Percentiles rank a stretch among this genome's conserved stretches.
Evolutionary conservation across 2,888 invertebrate genomes (phyloP).

Genomic region (Diarsia mendica): DNA sequence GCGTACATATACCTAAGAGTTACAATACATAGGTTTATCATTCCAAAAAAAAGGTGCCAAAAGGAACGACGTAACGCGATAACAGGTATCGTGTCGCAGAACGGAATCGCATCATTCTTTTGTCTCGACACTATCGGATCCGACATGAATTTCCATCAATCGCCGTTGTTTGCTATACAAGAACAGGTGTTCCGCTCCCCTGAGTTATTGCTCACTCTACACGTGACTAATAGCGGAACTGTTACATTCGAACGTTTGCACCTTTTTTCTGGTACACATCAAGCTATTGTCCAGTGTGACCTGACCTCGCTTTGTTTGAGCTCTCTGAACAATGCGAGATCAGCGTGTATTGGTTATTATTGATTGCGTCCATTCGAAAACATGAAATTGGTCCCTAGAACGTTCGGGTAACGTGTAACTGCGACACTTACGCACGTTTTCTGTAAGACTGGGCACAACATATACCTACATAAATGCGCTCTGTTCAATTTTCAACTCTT

Average conservation of each 20-base stretch:
- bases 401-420: constrained; percentile 17
- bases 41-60: background rate
- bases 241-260: constrained; percentile 58
- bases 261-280: constrained; percentile 45
- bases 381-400: constrained; percentile 25
- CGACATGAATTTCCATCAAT: constrained; percentile 65
- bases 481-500: background rate
- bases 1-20: no score
- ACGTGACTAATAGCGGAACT: constrained; percentile 74
- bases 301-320: no score
- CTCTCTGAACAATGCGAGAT: no score
- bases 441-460: background rate
- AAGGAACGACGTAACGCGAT: constrained; percentile 12
- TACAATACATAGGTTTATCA: no score
- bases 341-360: no score
- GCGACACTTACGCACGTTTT: background rate
- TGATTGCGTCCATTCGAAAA: constrained; percentile 35
- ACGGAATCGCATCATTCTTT: constrained; percentile 59
- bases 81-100: constrained; percentile 29
- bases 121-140: constrained; percentile 55
- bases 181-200: constrained; percentile 77
- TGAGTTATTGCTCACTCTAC: constrained; percentile 76
- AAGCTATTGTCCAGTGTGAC: no score
- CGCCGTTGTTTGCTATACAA: constrained; percentile 70
- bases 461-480: background rate